Evolutionary conservation across 2,113 vertebrate species (phyloP), one percentile per base, ranked within the genome.

Genomic region (Origma solitaria): DNA sequence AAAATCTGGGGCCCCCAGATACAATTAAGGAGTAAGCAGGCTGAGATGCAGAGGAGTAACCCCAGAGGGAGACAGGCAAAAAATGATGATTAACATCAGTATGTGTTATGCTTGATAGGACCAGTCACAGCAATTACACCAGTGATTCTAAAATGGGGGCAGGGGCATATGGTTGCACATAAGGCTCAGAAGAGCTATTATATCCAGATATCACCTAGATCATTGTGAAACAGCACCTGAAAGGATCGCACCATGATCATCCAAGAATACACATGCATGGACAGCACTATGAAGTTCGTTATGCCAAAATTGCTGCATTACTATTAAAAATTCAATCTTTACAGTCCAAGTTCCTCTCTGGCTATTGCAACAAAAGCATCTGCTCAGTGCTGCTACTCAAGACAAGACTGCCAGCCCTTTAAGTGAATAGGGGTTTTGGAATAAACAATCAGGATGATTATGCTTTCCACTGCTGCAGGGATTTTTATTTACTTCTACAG

Each of bases 401-500:
- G 92, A 85, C 37, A 88, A 66, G 81, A 65, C 68, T 84, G 66
- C 47, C 70, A 94, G 73, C 58, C 84, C 71, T 92, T 96, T 95
- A 96, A 95, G 86, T 81, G 72, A 94, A 86, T 75, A 56, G 81
- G 72, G 50, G 64, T 94, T 96, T 93, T 1, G 1, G 83, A 95
- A 92, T 92, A 97, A 94, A 88, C 88, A 83, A 45, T 80, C 68
- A 83, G 51, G 86, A 96, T 92, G 57, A 95, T 95, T 90, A 85
- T 76, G 68, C 78, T 96, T 94, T 96, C 61, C 69, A 79, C 77
- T 86, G 88, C 82, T 89, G 85, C 65, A 54, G 80, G 50, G 86
- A 94, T 85, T 95, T 96, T 92, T 96, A 96, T 96, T 96, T 96
- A 97, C 90, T 60, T 96, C 78, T 95, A 82, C 83, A 94, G 71